Conservation (phyloP, 2,113 vertebrate species). For the Callaeas wilsoni region DNA sequence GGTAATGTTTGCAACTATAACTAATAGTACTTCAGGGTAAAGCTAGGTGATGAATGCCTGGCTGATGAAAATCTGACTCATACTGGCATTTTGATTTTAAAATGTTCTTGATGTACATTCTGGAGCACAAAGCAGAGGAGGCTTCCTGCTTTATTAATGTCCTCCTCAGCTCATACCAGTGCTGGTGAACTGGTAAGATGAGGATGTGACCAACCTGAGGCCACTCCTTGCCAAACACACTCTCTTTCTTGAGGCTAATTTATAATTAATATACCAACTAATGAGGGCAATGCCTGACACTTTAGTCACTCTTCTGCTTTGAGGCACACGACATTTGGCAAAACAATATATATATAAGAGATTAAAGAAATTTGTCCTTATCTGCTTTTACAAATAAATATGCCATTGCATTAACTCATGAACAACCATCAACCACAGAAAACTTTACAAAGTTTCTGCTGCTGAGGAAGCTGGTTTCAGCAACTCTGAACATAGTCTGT, state of each 20-base stretch:
- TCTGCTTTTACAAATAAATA: not conserved
- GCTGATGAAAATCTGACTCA: not conserved
- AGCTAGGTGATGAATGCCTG: not conserved
- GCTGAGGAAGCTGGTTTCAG: not conserved
- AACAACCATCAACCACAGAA: not conserved
- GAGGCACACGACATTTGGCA: not conserved
- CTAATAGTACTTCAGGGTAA: not conserved
- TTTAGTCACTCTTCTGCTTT: not conserved
- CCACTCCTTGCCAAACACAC: not conserved
- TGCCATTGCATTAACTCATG: not conserved
- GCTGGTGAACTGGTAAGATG: not conserved
- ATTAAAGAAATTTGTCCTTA: not conserved
- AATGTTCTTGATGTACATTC: not conserved
- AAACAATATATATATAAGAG: not conserved
- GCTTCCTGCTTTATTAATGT: not conserved
- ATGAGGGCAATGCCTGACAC: not conserved
- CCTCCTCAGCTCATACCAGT: not conserved
- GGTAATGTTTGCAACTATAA: not conserved
- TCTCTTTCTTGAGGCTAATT: not conserved
- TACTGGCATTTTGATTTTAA: not conserved
- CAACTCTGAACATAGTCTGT: not conserved
- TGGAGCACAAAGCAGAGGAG: not conserved
- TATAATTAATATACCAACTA: not conserved
- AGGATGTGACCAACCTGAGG: not conserved
- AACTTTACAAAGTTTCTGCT: not conserved